Evolutionary conservation across 2,888 invertebrate species (phyloP), one percentile per base, ranked within the genome.

Genomic region (Achlya flavicornis): DNA sequence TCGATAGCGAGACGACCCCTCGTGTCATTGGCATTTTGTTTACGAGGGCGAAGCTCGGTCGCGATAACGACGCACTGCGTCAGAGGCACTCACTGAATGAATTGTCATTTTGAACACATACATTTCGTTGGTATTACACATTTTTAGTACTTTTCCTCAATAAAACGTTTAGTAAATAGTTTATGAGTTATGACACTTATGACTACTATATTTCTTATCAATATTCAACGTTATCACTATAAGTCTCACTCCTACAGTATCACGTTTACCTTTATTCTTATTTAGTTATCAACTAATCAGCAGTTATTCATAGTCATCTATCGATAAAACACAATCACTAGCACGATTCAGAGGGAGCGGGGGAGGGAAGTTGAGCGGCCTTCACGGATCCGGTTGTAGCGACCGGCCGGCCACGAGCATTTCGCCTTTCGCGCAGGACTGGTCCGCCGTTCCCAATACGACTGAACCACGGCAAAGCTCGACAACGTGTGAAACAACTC

Each of bases 311-410:
- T 67, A 75, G 74, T 72, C 61, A 72, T 74, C 80, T 88, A 89
- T 91, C 91, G 91, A 91, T 85, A 89, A 76, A 73, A 73, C 79
- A 74, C 80, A 86, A 78, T 84, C 89, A 84, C 90, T 88, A 82
- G 79, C 66, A 65, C 66, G 69, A 71, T 76, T 70, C 67, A n/a
- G 69, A 70, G 70, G 80, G 68, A 77, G 79, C 81, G 85, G 86
- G 85, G 89, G 76, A 70, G 78, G 87, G 88, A 88, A 82, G 86
- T 77, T 72, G 78, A 75, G 77, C 91, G 93, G 92, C 93, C 93
- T 93, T 93, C 93, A 88, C 89, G 77, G 83, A 93, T 91, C 93
- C 93, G 93, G 93, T 93, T 93, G 90, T 88, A 77, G 83, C 85
- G 85, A 86, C 85, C 84, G 84, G 85, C 85, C 84, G 84, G 85